Evolutionary conservation across 1,140 invertebrate genomes (phyloP), one percentile per base, ranked within the genome.

Genomic region (Drosophila saltans): DNA sequence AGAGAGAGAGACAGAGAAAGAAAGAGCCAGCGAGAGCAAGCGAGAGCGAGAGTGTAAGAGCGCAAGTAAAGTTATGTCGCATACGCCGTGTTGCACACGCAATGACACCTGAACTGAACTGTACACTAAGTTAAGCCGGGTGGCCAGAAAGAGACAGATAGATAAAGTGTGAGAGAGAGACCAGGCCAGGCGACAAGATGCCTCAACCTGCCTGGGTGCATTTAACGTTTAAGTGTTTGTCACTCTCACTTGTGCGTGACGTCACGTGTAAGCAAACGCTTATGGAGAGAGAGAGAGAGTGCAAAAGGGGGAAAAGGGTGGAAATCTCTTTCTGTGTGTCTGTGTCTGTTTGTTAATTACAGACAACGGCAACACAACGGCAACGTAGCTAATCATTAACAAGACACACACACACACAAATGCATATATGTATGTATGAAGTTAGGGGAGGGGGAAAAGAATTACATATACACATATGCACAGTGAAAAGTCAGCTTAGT

Each of bases 191-290:
- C 28, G 28, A 30, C 28, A 30, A 30, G 59, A 55, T 57, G 62
- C 58, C 70, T 76, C 16, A 30, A 56, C 41, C 41, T 57, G 41
- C 43, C 43, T 76, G 82, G 83, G 80, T 88, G 82, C 82, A 86
- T 86, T 86, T 83, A 86, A 80, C 80, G 76, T 69, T 69, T 77
- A 83, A 88, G 82, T 86, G 80, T 86, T 80, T 78, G 80, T 86
- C 82, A 86, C 82, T 86, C 83, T 86, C 83, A 76, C 72, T 79
- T 73, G 80, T 82, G 80, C 83, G 80, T 86, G 83, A 89, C 84
- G 83, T 86, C 84, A 86, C 76, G 76, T 82, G 75, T 68, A 62
- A 52, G 21, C 21, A 48, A 24, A 2, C 16, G 21, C 7, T 24
- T 8, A 21, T 16, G 1, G 2, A 48, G 45, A 16, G 8, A 2